Evolutionary conservation across 2,888 invertebrate species (phyloP).

Genomic region (Ormyrus rosae): DNA sequence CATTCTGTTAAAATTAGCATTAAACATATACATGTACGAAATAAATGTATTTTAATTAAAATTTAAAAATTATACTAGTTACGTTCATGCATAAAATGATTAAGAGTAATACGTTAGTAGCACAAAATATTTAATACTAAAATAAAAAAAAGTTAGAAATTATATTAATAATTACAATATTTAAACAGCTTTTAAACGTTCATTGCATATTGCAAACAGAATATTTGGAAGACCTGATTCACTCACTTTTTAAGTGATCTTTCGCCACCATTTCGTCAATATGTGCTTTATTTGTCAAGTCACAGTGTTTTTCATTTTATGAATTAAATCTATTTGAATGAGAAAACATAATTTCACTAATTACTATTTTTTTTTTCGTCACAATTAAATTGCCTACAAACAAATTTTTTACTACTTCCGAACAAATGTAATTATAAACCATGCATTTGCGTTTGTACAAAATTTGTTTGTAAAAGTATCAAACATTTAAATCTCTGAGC

Average conservation of each 20-base stretch:
- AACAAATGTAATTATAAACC: too few species aligned
- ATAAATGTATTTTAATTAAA: not conserved
- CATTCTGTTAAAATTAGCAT: not conserved
- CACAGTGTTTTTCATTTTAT: conserved; percentile 27
- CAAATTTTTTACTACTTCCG: too few species aligned
- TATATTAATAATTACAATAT: not conserved
- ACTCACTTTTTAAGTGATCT: conserved; percentile 36
- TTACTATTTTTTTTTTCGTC: too few species aligned
- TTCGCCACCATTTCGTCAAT: conserved; percentile 24
- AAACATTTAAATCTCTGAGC: too few species aligned
- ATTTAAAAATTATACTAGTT: not conserved
- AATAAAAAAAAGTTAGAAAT: not conserved
- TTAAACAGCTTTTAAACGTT: too few species aligned
- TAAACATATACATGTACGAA: not conserved
- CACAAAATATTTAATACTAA: too few species aligned
- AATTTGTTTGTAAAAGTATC: too few species aligned
- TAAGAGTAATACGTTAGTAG: not conserved
- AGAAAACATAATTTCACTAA: not conserved
- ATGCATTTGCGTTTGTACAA: too few species aligned
- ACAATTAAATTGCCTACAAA: too few species aligned
- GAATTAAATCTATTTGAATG: conserved; percentile 29
- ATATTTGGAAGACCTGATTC: not conserved
- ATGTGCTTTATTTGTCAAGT: conserved; percentile 33
- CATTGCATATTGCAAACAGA: too few species aligned
- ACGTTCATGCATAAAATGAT: not conserved